Evolutionary conservation across 2,888 invertebrate genomes (phyloP).

Genomic region (Macrosiphum euphorbiae): DNA sequence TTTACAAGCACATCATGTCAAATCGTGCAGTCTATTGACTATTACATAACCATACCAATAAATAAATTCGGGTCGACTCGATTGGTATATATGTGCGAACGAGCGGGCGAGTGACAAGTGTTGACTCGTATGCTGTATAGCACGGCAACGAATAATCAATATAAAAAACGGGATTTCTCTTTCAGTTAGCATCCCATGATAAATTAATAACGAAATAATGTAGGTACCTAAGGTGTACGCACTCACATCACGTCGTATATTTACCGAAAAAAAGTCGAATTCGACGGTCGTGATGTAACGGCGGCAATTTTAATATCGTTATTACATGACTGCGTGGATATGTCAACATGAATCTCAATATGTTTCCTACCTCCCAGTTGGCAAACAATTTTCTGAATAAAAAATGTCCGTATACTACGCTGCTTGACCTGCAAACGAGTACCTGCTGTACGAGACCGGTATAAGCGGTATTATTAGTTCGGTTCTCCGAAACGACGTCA

Average conservation of each 20-base stretch:
- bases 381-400: neutral
- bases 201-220: neutral
- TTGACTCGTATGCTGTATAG: neutral
- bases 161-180: conserved; percentile 6
- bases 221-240: neutral
- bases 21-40: neutral
- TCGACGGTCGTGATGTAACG: neutral
- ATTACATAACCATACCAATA: neutral
- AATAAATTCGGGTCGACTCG: neutral
- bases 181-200: neutral
- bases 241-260: neutral
- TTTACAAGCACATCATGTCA: neutral
- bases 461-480: neutral
- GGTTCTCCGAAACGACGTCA: neutral
- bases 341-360: neutral
- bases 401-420: neutral
- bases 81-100: neutral
- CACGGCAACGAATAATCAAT: neutral
- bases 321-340: neutral
- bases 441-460: neutral
- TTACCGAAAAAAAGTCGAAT: conserved; percentile 3
- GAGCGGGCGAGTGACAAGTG: neutral
- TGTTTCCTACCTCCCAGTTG: neutral
- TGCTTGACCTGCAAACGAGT: neutral
- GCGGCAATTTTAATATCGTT: neutral